Evolutionary conservation across 2,113 vertebrate genomes (phyloP).

Genomic region (Rhinogobius similis): DNA sequence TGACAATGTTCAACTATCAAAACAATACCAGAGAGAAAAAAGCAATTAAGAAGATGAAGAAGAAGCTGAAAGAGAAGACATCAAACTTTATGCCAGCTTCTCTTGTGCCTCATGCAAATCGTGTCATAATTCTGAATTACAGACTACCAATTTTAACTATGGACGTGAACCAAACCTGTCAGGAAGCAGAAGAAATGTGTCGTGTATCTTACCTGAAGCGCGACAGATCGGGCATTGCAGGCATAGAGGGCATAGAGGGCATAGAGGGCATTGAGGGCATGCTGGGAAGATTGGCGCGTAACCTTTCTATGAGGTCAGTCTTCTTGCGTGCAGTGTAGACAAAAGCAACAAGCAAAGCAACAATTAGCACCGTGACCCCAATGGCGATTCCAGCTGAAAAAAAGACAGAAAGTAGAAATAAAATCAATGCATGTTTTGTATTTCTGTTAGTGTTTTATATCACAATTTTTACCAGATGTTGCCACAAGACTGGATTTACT

Average conservation of each 20-base stretch:
- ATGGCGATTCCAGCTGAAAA: conserved; percentile 70
- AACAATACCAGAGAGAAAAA: too few species aligned
- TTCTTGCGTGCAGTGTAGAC: conserved; percentile 65
- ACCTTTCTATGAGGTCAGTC: conserved; percentile 40
- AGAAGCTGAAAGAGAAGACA: too few species aligned
- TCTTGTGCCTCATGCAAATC: too few species aligned
- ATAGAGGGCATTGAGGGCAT: conserved; percentile 40
- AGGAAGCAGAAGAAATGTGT: background rate
- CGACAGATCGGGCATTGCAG: conserved; percentile 28
- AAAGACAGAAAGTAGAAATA: background rate
- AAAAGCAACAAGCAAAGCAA: conserved; percentile 55
- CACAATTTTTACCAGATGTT: conserved; percentile 55
- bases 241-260: conserved; percentile 33
- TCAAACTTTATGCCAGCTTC: too few species aligned
- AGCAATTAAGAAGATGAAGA: too few species aligned
- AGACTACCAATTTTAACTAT: too few species aligned
- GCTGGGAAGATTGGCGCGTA: conserved; percentile 40
- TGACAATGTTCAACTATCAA: too few species aligned
- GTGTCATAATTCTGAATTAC: too few species aligned
- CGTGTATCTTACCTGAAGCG: conserved; percentile 57
- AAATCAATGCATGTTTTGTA: background rate
- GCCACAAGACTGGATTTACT: conserved; percentile 27
- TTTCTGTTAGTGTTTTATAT: background rate
- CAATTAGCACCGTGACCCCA: conserved; percentile 62
- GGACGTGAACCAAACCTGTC: background rate